phyloP scores from a whole-genome alignment of 35 echinoderm and acorn worm genomes.

The Ophiothrix spiculata region DNA sequence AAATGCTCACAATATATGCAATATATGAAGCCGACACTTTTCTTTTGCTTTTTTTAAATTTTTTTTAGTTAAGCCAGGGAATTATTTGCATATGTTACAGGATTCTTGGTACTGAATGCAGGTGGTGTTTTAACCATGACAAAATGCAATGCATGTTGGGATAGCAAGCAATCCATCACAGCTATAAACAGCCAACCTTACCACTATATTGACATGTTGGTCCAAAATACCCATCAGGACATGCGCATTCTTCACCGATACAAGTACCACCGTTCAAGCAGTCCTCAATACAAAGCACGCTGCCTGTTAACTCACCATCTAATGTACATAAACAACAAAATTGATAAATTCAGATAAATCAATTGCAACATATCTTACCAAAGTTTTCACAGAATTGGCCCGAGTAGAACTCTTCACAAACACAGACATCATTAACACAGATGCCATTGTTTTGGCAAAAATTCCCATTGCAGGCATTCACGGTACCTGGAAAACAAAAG shows the following conservation, averaged over 20 bases:
- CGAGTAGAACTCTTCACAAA: constrained; percentile 18
- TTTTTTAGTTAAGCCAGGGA: background rate
- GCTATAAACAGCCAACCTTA: background rate
- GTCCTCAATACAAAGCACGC: background rate
- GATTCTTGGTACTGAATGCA: background rate
- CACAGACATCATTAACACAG: constrained; percentile 38
- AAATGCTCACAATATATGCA: too few relatives aligned
- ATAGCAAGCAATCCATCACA: background rate
- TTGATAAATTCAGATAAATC: background rate
- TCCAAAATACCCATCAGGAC: constrained; percentile 28
- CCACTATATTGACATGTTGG: constrained; percentile 13
- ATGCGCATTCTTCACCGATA: constrained; percentile 28
- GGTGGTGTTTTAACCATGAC: background rate
- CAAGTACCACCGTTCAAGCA: constrained; percentile 38
- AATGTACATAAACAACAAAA: background rate
- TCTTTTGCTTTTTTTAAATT: too few relatives aligned
- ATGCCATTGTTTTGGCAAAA: constrained; percentile 22
- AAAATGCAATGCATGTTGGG: background rate
- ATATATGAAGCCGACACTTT: too few relatives aligned
- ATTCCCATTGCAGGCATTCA: background rate
- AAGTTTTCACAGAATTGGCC: constrained; percentile 33
- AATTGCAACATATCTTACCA: background rate
- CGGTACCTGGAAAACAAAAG: background rate
- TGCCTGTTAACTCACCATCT: background rate
- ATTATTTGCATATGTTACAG: background rate